Conservation (phyloP, 2,113 vertebrate species). For the Channa maculata region DNA sequence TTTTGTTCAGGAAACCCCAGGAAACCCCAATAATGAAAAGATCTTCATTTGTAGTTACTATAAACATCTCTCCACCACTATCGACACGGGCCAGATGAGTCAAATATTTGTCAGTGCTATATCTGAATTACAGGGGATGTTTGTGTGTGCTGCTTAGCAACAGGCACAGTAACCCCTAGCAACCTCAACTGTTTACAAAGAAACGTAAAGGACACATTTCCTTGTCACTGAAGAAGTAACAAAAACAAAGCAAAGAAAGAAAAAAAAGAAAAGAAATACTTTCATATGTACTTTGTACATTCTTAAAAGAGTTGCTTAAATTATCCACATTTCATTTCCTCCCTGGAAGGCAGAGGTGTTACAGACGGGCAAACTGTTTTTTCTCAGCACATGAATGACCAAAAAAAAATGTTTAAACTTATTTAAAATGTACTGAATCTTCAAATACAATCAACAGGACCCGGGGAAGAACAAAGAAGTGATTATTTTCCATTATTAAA, state of each 20-base stretch:
- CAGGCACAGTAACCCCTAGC: slow-evolving; percentile 22
- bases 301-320: slow-evolving; percentile 2
- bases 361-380: neutral
- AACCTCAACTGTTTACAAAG: slow-evolving; percentile 45
- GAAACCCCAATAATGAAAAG: neutral
- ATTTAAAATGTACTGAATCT: too few species aligned
- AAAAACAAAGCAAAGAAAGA: too few species aligned
- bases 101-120: slow-evolving; percentile 18
- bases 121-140: slow-evolving; percentile 10
- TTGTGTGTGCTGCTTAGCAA: slow-evolving; percentile 53
- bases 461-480: too few species aligned
- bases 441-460: too few species aligned
- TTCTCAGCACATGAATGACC: too few species aligned
- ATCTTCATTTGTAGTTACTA: neutral
- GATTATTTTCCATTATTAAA: too few species aligned
- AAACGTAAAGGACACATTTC: neutral
- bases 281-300: slow-evolving; percentile 16
- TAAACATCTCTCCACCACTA: neutral
- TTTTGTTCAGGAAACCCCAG: too few species aligned
- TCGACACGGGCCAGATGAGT: neutral
- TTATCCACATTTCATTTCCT: neutral
- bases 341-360: neutral
- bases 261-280: neutral
- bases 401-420: too few species aligned
- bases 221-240: too few species aligned